phyloP scores from a whole-genome alignment of 2,888 invertebrate genomes.

The Osmoderma eremita region DNA sequence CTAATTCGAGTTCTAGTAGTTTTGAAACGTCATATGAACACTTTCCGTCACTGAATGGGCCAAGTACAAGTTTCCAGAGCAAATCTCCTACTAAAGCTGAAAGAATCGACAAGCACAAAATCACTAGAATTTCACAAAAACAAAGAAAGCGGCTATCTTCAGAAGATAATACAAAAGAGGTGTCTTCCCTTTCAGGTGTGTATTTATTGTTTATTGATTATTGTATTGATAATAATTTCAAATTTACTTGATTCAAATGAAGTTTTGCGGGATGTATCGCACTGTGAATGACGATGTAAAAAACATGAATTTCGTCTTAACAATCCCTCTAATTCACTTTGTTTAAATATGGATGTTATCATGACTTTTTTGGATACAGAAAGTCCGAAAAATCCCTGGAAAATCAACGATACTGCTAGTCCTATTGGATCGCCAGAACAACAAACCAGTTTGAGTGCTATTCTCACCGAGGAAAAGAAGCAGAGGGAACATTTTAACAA shows the following conservation, averaged over 20 bases:
- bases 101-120: constrained; percentile 53
- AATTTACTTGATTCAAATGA: too few species aligned
- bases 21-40: constrained; percentile 59
- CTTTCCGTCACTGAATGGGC: constrained; percentile 58
- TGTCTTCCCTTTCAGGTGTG: constrained; percentile 40
- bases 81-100: constrained; percentile 56
- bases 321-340: too few species aligned
- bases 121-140: constrained; percentile 71
- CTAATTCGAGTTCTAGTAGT: constrained; percentile 44
- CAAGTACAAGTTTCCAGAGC: constrained; percentile 44
- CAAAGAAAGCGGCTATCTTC: constrained; percentile 71
- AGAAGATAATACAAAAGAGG: constrained; percentile 61
- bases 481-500: constrained; percentile 77
- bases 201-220: constrained; percentile 1
- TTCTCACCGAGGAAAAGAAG: constrained; percentile 78
- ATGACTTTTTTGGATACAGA: constrained; percentile 51
- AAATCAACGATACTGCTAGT: constrained; percentile 62
- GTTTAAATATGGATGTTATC: too few species aligned
- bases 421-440: constrained; percentile 50
- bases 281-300: too few species aligned
- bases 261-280: too few species aligned
- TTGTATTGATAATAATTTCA: constrained; percentile 3
- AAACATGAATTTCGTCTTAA: too few species aligned
- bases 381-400: constrained; percentile 63
- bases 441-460: constrained; percentile 64